phyloP scores from a whole-genome alignment of 2,113 vertebrate genomes.

The Cepphus grylle region DNA sequence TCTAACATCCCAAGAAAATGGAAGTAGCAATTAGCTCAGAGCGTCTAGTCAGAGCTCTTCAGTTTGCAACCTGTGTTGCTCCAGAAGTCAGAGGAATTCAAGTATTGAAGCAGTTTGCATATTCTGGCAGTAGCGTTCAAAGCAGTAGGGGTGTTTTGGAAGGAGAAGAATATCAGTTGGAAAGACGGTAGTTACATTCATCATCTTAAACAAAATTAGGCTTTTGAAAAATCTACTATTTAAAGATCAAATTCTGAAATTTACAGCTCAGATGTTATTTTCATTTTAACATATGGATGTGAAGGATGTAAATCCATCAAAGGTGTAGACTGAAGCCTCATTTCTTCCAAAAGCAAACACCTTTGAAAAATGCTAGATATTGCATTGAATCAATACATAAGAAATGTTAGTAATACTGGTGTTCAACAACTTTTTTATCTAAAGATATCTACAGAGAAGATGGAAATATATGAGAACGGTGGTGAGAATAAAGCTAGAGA shows the following conservation, averaged over 20 bases:
- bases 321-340: neutral
- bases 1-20: neutral
- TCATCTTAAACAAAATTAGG: neutral
- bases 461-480: neutral
- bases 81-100: neutral
- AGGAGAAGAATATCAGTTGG: neutral
- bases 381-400: neutral
- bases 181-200: neutral
- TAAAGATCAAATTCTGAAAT: neutral
- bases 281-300: neutral
- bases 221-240: neutral
- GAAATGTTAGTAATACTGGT: neutral
- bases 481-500: neutral
- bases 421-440: neutral
- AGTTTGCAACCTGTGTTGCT: neutral
- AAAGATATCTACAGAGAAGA: neutral
- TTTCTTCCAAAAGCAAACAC: neutral
- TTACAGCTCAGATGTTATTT: neutral
- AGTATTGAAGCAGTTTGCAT: neutral
- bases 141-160: neutral
- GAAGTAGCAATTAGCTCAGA: neutral
- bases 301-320: neutral
- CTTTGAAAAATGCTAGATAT: neutral
- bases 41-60: neutral
- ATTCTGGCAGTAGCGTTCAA: neutral